Evolutionary conservation across 2,888 invertebrate genomes (phyloP).

Genomic region (Electrophaes corylata): DNA sequence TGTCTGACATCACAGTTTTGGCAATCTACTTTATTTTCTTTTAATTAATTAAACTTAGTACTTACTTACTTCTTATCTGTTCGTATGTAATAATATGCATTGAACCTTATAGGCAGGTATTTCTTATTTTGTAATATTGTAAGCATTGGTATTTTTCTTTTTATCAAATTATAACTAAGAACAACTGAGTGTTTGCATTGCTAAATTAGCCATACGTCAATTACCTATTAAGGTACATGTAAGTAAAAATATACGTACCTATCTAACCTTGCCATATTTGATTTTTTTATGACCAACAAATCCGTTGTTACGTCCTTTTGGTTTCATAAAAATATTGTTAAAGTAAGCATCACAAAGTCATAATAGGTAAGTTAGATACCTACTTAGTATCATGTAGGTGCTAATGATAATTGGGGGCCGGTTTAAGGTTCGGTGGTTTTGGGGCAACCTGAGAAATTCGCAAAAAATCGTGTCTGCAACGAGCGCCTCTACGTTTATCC

Average conservation of each 20-base stretch:
- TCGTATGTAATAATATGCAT: not conserved
- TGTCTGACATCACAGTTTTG: slow-evolving; percentile 34
- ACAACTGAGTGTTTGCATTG: not conserved
- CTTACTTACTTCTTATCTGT: not conserved
- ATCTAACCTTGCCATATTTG: not conserved
- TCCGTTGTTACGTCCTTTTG: too few species aligned
- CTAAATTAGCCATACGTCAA: too few species aligned
- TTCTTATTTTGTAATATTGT: too few species aligned
- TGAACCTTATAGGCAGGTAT: too few species aligned
- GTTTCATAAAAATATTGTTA: not conserved
- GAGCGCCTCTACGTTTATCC: too few species aligned
- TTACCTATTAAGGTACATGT: too few species aligned
- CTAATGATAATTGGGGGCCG: too few species aligned
- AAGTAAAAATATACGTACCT: slow-evolving; percentile 1
- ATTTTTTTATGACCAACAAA: not conserved
- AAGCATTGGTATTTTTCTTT: too few species aligned
- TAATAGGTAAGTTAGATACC: not conserved
- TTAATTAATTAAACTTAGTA: not conserved
- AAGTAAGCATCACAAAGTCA: not conserved
- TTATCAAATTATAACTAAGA: not conserved
- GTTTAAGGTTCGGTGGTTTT: too few species aligned
- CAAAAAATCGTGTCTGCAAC: too few species aligned
- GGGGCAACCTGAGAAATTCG: too few species aligned
- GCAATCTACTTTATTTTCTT: slow-evolving; percentile 16
- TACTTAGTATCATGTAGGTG: not conserved